A percentile compares a stretch with the other conserved stretches of the same genome.
Evolutionary conservation across 53 echinoderm and acorn worm genomes (phyloP).

Genomic region (Actinopyga echinites): DNA sequence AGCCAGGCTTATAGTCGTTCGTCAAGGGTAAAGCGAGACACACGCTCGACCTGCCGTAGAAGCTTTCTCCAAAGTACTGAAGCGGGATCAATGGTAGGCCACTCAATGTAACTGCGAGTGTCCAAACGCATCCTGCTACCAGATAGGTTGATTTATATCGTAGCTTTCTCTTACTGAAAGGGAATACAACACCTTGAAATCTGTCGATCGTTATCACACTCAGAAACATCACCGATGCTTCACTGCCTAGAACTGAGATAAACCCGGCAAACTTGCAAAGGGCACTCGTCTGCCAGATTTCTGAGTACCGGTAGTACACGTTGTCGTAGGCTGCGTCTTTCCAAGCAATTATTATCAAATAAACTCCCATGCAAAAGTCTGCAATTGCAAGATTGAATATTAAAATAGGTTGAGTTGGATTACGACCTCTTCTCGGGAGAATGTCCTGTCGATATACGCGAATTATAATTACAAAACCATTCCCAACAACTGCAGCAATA

Average conservation of each 20-base stretch:
- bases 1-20: too few species aligned
- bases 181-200: neutral
- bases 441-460: neutral
- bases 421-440: neutral
- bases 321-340: constrained; percentile 54
- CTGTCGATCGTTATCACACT: constrained; percentile 42
- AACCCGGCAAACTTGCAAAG: constrained; percentile 26
- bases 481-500: constrained; percentile 11
- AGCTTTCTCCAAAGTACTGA: too few species aligned
- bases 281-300: constrained; percentile 4
- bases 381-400: constrained; percentile 87
- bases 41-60: too few species aligned
- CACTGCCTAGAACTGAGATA: constrained; percentile 8
- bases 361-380: constrained; percentile 87
- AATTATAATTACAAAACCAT: constrained; percentile 11
- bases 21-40: too few species aligned
- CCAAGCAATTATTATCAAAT: constrained; percentile 74
- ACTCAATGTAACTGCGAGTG: too few species aligned
- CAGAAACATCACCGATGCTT: constrained; percentile 36
- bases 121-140: too few species aligned
- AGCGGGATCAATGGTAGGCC: too few species aligned
- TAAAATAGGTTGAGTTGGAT: constrained; percentile 68
- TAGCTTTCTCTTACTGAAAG: too few species aligned
- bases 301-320: neutral
- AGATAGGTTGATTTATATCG: too few species aligned